Evolutionary conservation across 2,797 vertebrate species (phyloP), one percentile per base, ranked within the genome.

Genomic region (Enteromius argenteus): DNA sequence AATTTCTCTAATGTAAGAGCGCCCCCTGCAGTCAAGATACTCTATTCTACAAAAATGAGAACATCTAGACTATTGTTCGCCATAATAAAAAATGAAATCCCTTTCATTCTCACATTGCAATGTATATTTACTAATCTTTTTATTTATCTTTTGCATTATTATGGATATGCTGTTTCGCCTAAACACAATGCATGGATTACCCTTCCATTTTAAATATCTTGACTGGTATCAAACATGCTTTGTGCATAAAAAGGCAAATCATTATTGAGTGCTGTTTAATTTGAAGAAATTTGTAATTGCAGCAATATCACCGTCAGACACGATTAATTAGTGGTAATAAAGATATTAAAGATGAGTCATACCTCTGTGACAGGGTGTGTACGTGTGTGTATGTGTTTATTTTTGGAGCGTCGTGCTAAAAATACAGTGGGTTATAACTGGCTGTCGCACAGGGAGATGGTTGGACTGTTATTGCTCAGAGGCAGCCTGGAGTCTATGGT

Each of bases 401-500:
- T 79, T 86, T 89, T 82, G 88, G 72, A 83, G 53, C 49, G 32
- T 69, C 37, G 56, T 86, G 83, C 85, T 77, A 84, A 80, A 84
- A 86, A 90, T 90, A 89, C 83, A 77, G 85, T 83, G 64, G 66
- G 79, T 87, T 90, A 91, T 90, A 88, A 89, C 86, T 89, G 88
- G 87, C 85, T 88, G 85, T 84, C 78, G 86, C 81, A 79, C 85
- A 86, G 74, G 79, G 86, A 89, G 87, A 89, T 87, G 87, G 84
- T 86, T 90, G 83, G 86, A 88, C 85, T 89, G 87, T 88, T 89
- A 88, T 92, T 88, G 90, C 86, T 90, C 87, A 86, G 84, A 83
- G 88, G 81, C 86, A 86, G 81, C 86, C 75, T 86, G 85, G 91
- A 91, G 90, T 92, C 90, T 91, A 91, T 92, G 92, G 88, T 79